These are phyloP conservation scores for Alouatta palliata DNA, from an alignment of 2,113 vertebrate genomes.

Conservation along the genomic window DNA sequence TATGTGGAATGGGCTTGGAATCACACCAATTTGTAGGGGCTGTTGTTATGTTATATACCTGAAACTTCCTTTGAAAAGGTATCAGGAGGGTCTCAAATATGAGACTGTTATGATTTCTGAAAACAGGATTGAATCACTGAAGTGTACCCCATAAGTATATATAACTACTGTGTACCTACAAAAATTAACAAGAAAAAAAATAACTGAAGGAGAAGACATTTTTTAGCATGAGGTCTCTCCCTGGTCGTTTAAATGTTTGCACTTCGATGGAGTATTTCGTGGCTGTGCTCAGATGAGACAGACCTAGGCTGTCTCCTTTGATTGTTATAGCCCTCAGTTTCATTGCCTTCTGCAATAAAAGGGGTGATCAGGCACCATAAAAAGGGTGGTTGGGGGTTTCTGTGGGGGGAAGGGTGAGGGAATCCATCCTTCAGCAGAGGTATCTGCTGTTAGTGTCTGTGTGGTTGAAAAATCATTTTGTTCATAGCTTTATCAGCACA, in stretches of 20 bases:
- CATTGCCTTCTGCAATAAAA: not conserved
- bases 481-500: not conserved
- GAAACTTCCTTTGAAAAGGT: not conserved
- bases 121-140: not conserved
- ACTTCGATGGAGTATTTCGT: not conserved
- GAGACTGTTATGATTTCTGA: not conserved
- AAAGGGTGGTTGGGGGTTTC: not conserved
- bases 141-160: not conserved
- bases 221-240: not conserved
- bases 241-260: not conserved
- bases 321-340: not conserved
- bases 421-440: not conserved
- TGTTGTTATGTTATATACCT: not conserved
- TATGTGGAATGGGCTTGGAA: not conserved
- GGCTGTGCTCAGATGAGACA: not conserved
- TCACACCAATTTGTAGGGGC: not conserved
- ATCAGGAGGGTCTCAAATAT: not conserved
- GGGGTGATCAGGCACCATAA: not conserved
- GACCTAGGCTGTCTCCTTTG: not conserved
- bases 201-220: not conserved
- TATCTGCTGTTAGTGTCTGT: not conserved
- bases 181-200: no score
- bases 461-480: not conserved
- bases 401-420: fast-evolving
- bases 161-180: no score